Evolutionary conservation across 1,140 invertebrate genomes (phyloP).

Genomic region (Arctopsyche grandis): DNA sequence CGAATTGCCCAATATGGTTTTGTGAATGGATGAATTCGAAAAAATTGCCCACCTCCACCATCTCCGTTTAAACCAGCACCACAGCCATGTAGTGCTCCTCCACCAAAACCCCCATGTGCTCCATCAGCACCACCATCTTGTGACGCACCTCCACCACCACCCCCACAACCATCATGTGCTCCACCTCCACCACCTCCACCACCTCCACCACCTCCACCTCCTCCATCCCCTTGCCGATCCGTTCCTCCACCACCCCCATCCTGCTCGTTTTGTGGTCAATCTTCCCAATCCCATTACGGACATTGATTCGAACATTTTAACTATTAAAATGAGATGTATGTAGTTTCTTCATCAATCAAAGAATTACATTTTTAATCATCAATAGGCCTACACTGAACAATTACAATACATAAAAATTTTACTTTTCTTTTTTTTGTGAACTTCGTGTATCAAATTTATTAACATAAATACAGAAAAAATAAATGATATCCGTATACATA

Average conservation of each 20-base stretch:
- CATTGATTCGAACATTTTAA: too few species aligned
- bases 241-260: not conserved
- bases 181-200: conserved; percentile 6
- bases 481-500: too few species aligned
- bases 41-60: not conserved
- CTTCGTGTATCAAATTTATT: too few species aligned
- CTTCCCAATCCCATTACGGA: not conserved
- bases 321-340: too few species aligned
- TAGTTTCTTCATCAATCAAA: too few species aligned
- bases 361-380: too few species aligned
- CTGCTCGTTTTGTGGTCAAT: not conserved
- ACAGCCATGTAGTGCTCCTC: not conserved
- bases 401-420: too few species aligned
- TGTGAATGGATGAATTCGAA: too few species aligned
- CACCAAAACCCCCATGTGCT: not conserved
- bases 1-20: too few species aligned
- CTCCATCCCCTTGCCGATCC: not conserved
- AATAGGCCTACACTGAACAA: too few species aligned
- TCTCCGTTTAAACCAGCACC: not conserved
- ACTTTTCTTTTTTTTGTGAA: too few species aligned
- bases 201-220: not conserved
- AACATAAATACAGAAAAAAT: too few species aligned
- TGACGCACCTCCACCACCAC: not conserved
- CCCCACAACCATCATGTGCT: not conserved
- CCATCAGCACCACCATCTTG: not conserved